These are phyloP conservation scores for Philhelius pedissequus DNA, from an alignment of 2,888 invertebrate genomes.

Conservation along the genomic window DNA sequence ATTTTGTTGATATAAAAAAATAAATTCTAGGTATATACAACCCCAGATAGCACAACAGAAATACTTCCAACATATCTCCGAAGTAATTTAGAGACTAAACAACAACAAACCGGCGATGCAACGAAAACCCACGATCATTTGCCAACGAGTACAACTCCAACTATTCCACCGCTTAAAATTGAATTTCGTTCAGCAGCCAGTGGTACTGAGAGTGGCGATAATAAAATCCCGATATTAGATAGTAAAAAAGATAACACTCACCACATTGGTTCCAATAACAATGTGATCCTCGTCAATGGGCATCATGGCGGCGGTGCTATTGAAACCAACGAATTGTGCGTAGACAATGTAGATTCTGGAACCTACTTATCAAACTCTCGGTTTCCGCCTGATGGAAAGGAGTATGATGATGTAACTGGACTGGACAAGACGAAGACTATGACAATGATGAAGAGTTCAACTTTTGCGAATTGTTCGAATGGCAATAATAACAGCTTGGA, in stretches of 20 bases:
- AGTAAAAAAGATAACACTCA: conserved; percentile 68
- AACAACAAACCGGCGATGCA: conserved; percentile 38
- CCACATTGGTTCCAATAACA: conserved; percentile 70
- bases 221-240: conserved; percentile 48
- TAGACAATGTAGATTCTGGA: conserved; percentile 74
- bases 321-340: conserved; percentile 66
- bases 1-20: neutral
- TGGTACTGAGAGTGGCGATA: conserved; percentile 27
- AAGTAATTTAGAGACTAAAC: conserved; percentile 61
- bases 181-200: conserved; percentile 34
- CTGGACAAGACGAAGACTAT: conserved; percentile 79
- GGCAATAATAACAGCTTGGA: conserved; percentile 76
- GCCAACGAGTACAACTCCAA: conserved; percentile 57
- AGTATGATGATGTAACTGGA: conserved; percentile 83
- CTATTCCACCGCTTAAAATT: conserved; percentile 50
- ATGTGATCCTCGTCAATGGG: conserved; percentile 45
- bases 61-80: conserved; percentile 69
- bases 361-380: conserved; percentile 71
- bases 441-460: conserved; percentile 79
- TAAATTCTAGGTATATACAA: conserved; percentile 72
- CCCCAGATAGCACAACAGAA: conserved; percentile 74
- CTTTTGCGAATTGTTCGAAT: conserved; percentile 82
- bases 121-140: conserved; percentile 55
- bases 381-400: conserved; percentile 89
- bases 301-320: conserved; percentile 54